Evolutionary conservation across 1,140 invertebrate species (phyloP).

Genomic region (Odontomachus brunneus): DNA sequence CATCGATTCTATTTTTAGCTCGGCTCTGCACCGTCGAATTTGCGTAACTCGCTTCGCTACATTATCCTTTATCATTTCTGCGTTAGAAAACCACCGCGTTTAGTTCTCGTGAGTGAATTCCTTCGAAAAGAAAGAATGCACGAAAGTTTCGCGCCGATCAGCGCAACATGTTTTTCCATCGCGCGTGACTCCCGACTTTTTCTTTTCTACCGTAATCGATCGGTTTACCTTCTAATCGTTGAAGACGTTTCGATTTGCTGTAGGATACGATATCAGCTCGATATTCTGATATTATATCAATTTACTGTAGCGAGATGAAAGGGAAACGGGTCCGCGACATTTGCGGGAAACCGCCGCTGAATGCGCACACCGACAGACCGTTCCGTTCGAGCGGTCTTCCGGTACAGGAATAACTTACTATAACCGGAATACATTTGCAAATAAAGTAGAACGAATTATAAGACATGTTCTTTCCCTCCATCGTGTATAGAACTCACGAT

Average conservation of each 20-base stretch:
- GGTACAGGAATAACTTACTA: conserved; percentile 34
- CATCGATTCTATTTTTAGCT: not conserved
- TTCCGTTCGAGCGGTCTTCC: conserved; percentile 47
- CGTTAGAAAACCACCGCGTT: not conserved
- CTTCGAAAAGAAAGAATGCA: not conserved
- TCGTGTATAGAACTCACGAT: not conserved
- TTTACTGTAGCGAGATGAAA: not conserved
- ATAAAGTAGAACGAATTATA: conserved; percentile 45
- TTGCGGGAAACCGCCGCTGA: conserved; percentile 21
- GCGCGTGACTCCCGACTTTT: not conserved
- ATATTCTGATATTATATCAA: conserved; percentile 15
- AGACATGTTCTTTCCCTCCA: conserved; percentile 6
- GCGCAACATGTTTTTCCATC: not conserved
- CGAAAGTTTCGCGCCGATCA: not conserved
- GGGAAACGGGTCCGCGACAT: conserved; percentile 16
- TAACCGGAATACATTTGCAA: conserved; percentile 39
- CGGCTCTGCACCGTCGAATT: not conserved
- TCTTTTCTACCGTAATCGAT: too few species aligned
- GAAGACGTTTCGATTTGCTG: not conserved
- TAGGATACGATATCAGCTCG: not conserved
- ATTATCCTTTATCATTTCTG: conserved; percentile 9
- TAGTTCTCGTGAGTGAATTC: too few species aligned
- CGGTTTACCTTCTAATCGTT: not conserved
- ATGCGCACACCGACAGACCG: conserved; percentile 14
- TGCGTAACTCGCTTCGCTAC: not conserved